A percentile compares a stretch with the other conserved stretches of the same genome.
These are phyloP conservation scores for Lochmaea crataegi DNA, from an alignment of 2,888 invertebrate species.

Conservation along the genomic window DNA sequence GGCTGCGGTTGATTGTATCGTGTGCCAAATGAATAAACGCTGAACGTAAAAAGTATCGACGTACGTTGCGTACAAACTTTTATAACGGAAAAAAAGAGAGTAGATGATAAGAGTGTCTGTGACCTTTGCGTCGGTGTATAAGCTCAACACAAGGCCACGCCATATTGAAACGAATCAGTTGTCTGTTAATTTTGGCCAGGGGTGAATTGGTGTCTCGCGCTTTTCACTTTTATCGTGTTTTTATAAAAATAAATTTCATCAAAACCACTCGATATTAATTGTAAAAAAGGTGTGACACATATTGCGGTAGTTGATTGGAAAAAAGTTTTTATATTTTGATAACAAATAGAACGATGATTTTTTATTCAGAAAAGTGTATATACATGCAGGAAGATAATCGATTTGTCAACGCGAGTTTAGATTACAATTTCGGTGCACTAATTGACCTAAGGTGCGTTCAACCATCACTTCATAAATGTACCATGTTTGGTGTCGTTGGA, in stretches of 20 bases:
- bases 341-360: slow-evolving; percentile 38
- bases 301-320: slow-evolving; percentile 9
- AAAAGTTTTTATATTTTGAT: slow-evolving; percentile 24
- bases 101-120: slow-evolving; percentile 43
- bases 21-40: slow-evolving; percentile 57
- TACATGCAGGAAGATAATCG: slow-evolving; percentile 65
- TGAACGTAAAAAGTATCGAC: slow-evolving; percentile 43
- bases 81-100: slow-evolving; percentile 36
- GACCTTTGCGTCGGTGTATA: slow-evolving; percentile 41
- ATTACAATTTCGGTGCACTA: slow-evolving; percentile 68
- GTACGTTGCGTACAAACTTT: slow-evolving; percentile 37
- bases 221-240: slow-evolving; percentile 57
- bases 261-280: slow-evolving; percentile 16
- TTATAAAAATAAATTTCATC: slow-evolving; percentile 40
- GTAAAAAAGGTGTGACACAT: not conserved
- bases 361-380: slow-evolving; percentile 55
- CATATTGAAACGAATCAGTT: slow-evolving; percentile 72
- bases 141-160: slow-evolving; percentile 67
- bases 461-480: slow-evolving; percentile 56
- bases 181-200: slow-evolving; percentile 69
- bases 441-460: slow-evolving; percentile 68
- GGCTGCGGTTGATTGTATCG: slow-evolving; percentile 49
- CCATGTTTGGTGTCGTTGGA: slow-evolving; percentile 64
- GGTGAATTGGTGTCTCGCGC: slow-evolving; percentile 60
- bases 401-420: slow-evolving; percentile 69